A percentile compares a stretch with the other conserved stretches of the same genome.
Conservation (phyloP, 2,888 invertebrate species). For the Anthrax anthrax region DNA sequence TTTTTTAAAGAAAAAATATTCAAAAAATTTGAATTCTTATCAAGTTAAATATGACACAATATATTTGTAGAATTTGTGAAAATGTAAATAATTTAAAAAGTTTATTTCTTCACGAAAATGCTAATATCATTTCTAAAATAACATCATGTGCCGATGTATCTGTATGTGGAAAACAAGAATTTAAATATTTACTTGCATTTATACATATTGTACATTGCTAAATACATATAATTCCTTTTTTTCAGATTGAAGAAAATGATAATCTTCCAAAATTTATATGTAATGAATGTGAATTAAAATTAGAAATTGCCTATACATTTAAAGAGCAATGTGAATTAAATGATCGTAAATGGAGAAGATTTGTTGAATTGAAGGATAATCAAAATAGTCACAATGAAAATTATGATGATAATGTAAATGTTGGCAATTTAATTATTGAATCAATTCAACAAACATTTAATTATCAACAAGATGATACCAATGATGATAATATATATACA, state of each 20-base stretch:
- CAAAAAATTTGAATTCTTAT: no score
- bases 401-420: not conserved
- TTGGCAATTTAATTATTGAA: not conserved
- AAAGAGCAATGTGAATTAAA: slow-evolving; percentile 14
- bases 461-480: no score
- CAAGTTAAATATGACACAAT: not conserved
- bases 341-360: slow-evolving; percentile 10
- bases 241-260: slow-evolving; percentile 14
- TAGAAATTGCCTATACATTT: slow-evolving; percentile 14
- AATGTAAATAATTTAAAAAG: slow-evolving; percentile 1
- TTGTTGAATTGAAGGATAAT: not conserved
- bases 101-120: slow-evolving; percentile 6
- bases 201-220: not conserved
- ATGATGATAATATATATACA: no score
- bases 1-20: no score
- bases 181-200: not conserved
- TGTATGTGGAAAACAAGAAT: not conserved
- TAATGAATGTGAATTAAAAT: slow-evolving; percentile 9
- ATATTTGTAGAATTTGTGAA: slow-evolving; percentile 12
- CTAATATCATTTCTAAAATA: slow-evolving; percentile 7
- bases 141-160: slow-evolving; percentile 8
- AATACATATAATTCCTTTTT: not conserved
- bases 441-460: no score
- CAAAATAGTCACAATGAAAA: not conserved
- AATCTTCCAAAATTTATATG: slow-evolving; percentile 15